Evolutionary conservation across 92 coral and sea anemone genomes (phyloP).

Genomic region (Zoanthus sociatus): DNA sequence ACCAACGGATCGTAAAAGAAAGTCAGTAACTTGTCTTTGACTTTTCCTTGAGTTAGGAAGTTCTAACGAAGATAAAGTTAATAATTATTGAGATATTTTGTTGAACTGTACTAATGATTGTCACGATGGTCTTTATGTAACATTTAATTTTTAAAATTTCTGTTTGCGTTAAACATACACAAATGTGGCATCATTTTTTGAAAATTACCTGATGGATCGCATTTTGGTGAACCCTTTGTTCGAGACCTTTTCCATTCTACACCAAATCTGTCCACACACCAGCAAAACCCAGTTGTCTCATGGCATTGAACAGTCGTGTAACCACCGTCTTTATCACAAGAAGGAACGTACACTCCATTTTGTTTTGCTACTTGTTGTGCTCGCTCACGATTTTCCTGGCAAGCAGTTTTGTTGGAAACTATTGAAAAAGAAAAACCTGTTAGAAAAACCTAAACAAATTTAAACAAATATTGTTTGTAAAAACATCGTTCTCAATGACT

Average conservation of each 20-base stretch:
- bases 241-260: constrained; percentile 85
- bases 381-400: constrained; percentile 37
- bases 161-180: neutral
- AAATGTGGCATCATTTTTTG: neutral
- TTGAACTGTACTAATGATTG: no score
- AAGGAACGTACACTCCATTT: constrained; percentile 73
- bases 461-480: neutral
- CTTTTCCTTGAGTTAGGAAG: no score
- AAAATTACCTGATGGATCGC: constrained; percentile 70
- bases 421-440: neutral
- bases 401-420: constrained; percentile 43
- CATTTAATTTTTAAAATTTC: no score
- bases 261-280: constrained; percentile 89
- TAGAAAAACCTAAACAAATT: neutral
- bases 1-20: no score
- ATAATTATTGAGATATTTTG: no score
- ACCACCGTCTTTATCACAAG: constrained; percentile 76
- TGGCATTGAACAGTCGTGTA: constrained; percentile 89
- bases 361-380: constrained; percentile 20
- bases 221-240: constrained; percentile 78
- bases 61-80: no score
- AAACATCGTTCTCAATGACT: no score
- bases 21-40: no score
- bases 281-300: constrained; percentile 83
- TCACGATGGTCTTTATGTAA: no score